Conservation (phyloP, 2,888 invertebrate species). For the Polyploca ridens region DNA sequence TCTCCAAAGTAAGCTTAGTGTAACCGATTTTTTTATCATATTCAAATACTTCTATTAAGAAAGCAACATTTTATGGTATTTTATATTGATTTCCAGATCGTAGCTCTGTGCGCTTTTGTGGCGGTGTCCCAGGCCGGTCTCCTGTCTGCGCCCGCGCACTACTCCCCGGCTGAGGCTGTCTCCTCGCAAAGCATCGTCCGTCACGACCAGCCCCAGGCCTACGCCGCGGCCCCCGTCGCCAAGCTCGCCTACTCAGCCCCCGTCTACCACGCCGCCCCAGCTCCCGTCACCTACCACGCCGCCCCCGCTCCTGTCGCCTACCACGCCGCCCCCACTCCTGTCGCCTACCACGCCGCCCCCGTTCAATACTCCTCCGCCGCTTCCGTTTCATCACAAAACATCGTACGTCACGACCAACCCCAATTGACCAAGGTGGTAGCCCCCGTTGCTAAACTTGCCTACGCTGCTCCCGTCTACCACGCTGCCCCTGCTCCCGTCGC, state of each 20-base stretch:
- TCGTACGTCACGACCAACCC: conserved; percentile 52
- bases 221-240: conserved; percentile 33
- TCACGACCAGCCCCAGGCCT: conserved; percentile 52
- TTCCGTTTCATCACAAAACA: conserved; percentile 37
- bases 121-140: conserved; percentile 65
- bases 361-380: conserved; percentile 29
- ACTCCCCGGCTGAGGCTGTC: conserved; percentile 53
- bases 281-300: conserved; percentile 55
- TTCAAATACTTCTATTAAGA: too few relatives aligned
- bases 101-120: conserved; percentile 56
- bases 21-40: not conserved
- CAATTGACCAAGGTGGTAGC: conserved; percentile 32
- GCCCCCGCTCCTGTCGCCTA: too few relatives aligned
- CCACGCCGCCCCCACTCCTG: conserved; percentile 30
- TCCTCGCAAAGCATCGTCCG: conserved; percentile 70
- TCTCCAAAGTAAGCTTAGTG: conserved; percentile 55
- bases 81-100: conserved; percentile 18
- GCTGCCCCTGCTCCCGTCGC: conserved; percentile 31
- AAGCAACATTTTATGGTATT: too few relatives aligned
- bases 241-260: conserved; percentile 33
- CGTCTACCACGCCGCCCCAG: conserved; percentile 36
- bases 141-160: conserved; percentile 60
- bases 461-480: conserved; percentile 26
- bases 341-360: conserved; percentile 43
- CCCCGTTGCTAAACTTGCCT: conserved; percentile 54